A percentile compares a stretch with the other conserved stretches of the same genome.
Conservation (phyloP, 2,888 invertebrate species). For the Drosophila paracracens region DNA sequence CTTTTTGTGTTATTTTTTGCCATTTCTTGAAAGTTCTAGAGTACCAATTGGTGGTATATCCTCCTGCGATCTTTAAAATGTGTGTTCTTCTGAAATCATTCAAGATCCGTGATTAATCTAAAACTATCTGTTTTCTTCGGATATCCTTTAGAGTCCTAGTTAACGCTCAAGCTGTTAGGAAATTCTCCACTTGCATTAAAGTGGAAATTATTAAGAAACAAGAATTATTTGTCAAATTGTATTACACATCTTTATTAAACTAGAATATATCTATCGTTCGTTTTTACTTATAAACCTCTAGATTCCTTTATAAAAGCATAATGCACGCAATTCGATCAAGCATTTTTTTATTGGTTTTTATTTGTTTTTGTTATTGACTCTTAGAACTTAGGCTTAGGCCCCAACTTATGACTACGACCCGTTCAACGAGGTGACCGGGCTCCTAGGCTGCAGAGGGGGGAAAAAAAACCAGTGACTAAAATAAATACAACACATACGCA, state of each 20-base stretch:
- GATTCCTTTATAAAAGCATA: slow-evolving; percentile 22
- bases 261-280: slow-evolving; percentile 11
- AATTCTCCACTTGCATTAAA: neutral
- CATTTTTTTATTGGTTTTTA: neutral
- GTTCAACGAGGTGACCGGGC: slow-evolving; percentile 11
- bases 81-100: no score
- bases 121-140: neutral
- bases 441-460: slow-evolving; percentile 19
- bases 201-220: neutral
- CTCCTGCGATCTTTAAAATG: no score
- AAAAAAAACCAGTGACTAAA: slow-evolving; percentile 57
- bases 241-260: slow-evolving; percentile 40
- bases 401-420: slow-evolving; percentile 69
- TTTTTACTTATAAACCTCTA: slow-evolving; percentile 14
- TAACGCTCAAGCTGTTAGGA: no score
- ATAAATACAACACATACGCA: slow-evolving; percentile 65
- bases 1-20: neutral
- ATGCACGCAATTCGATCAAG: slow-evolving; percentile 11
- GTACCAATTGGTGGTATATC: no score
- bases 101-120: no score
- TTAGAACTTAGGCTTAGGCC: slow-evolving; percentile 66
- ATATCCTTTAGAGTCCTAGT: neutral
- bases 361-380: slow-evolving; percentile 54
- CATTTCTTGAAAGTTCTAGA: no score
- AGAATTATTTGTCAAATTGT: slow-evolving; percentile 2